A percentile compares a stretch with the other conserved stretches of the same genome.
phyloP scores from a whole-genome alignment of 2,888 invertebrate species.

The Eudemis profundana region DNA sequence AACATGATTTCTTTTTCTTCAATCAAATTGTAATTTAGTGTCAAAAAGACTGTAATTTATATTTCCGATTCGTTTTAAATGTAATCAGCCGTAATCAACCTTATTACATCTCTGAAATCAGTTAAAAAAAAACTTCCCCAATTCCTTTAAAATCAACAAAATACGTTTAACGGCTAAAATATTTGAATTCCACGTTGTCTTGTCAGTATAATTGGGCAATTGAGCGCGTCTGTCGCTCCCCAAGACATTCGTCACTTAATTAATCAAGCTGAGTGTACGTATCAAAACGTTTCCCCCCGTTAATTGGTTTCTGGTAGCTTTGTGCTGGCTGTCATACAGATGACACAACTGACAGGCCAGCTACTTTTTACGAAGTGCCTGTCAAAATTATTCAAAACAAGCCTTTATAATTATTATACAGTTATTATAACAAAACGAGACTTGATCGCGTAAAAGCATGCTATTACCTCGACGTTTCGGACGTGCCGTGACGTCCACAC shows the following conservation, averaged over 20 bases:
- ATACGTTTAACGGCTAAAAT: conserved; percentile 3
- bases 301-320: conserved; percentile 29
- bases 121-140: neutral
- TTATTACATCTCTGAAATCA: neutral
- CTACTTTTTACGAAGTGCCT: conserved; percentile 2
- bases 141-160: neutral
- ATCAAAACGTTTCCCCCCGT: conserved; percentile 13
- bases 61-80: no score
- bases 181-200: neutral
- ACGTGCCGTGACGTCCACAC: no score
- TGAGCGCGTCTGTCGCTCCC: conserved; percentile 15
- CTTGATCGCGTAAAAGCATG: no score
- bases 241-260: conserved; percentile 18
- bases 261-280: conserved; percentile 20
- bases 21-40: no score
- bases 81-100: no score
- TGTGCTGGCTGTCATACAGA: neutral
- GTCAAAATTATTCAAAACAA: no score
- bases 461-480: no score
- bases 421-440: no score
- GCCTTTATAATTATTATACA: no score
- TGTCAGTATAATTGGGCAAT: conserved; percentile 30
- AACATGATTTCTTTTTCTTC: no score
- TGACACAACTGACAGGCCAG: neutral
- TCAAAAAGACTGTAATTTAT: no score